Base-by-base conservation (phyloP, 2,888 invertebrate species). In the Apocheima hispidaria region DNA sequence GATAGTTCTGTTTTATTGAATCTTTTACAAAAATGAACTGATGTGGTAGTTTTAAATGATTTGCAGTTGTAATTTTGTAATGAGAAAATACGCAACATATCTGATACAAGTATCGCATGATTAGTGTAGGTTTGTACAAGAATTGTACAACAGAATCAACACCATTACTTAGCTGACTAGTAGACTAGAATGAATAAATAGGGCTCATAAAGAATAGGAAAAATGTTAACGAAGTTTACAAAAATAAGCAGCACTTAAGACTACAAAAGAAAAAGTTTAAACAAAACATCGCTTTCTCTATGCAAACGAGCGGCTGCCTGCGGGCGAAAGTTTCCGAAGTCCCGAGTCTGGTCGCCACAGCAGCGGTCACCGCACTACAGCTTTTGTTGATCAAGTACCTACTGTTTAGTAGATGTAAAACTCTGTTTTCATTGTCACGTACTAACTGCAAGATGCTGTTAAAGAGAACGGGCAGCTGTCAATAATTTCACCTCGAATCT, bases 241-340 rank as follows among this genome's bases (percentile, higher is more conserved):
- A 81, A 83, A 82, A 85, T 82, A 83, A 86, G 81, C 74, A 75
- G 73, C 78, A 80, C 76, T 87, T 85, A 81, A 80, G 75, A 80
- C 78, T 60, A 84, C 79, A 83, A 87, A 85, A 82, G 81, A 77
- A 82, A 86, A 87, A 86, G 78, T 83, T 83, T 74, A 78, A 81
- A 84, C 81, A 82, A 84, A 85, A 84, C 78, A 69, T 65, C 77
- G 86, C 82, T 88, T 88, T 90, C 87, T 86, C 83, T 87, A 88
- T 86, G 87, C 85, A 87, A 90, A 88, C 87, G 82, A 84, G 75
- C 65, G 55, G 57, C 66, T 28, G 73, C 67, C 21, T 74, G 74
- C 67, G 64, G 79, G 74, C 67, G 85, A 88, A 89, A 90, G 87
- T 90, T 87, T 75, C 63, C 69, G 68, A 60, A 53, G 62, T 52